Base-by-base conservation (phyloP, 2,797 vertebrate genomes). In the Mergus octosetaceus region DNA sequence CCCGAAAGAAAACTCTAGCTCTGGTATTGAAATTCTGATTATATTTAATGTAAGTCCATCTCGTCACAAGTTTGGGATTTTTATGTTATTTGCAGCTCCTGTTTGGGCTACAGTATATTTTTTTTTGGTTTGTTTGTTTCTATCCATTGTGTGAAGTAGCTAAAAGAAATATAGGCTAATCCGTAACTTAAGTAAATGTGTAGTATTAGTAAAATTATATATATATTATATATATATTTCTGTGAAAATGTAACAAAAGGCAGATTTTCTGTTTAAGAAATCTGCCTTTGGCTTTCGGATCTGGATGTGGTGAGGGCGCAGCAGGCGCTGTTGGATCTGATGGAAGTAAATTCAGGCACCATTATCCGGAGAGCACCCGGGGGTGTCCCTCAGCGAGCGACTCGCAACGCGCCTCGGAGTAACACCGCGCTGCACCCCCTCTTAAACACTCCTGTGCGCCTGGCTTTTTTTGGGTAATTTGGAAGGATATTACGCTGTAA, bases 51-150 rank as follows among this genome's bases (percentile, higher is more conserved):
- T 97, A 93, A 96, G 96, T 95, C 93, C 45, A 77, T 89, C 97
- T 96, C 94, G 96, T 94, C 97, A 97, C 88, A 89, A 14, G 43
- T 95, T 93, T 86, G 96, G 85, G 91, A 95, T 94, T 96, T 95
- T 96, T 97, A 90, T 84, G 86, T 95, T 97, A 58, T 93, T 97
- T 97, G 96, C 88, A 84, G 90, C 83, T 96, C 91, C 95, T 92
- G 22, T 95, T 96, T 89, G 64, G 85, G 61, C 94, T 95, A 56
- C 76, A 32, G 60, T 92, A 18, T 87, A 93, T 96, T 80, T 61
- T 49, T 68, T 19, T 28, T 39, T 28, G 22, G 47, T 49, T 49
- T 49, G 53, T 56, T 94, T 88, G 91, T 97, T 97, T 96, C 71
- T 96, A 61, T 96, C 96, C 25, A 27, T 96, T 95, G 96, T 96